Evolutionary conservation across 2,888 invertebrate genomes (phyloP).

Genomic region (Ametastegia equiseti): DNA sequence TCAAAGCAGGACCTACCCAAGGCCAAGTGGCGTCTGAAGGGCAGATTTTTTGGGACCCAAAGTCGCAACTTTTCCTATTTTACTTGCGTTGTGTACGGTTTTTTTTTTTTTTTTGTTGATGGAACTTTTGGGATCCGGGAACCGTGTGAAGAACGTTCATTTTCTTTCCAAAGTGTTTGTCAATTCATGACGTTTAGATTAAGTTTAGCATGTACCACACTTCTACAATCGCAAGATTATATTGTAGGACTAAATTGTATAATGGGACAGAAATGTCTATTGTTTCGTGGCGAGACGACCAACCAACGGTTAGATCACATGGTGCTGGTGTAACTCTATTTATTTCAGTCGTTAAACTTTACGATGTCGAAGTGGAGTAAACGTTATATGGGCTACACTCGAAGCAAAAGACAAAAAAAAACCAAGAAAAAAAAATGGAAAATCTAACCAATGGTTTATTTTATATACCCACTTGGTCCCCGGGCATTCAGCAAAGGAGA

Average conservation of each 20-base stretch:
- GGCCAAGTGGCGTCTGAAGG: background rate
- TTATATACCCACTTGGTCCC: conserved; percentile 31
- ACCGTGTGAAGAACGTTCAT: too few relatives aligned
- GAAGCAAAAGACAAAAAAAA: too few relatives aligned
- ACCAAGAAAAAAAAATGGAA: background rate
- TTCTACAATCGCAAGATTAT: background rate
- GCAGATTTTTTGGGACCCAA: too few relatives aligned
- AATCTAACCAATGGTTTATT: conserved; percentile 39
- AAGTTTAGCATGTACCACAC: background rate
- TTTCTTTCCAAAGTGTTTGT: background rate
- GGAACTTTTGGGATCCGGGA: too few relatives aligned
- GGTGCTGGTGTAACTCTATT: conserved; percentile 31
- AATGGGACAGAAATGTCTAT: conserved; percentile 33
- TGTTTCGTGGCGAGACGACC: conserved; percentile 19
- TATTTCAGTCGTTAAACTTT: conserved; percentile 41
- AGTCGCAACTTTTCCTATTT: too few relatives aligned
- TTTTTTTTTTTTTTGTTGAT: background rate
- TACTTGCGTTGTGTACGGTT: too few relatives aligned
- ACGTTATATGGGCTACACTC: conserved; percentile 4
- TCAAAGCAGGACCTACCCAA: background rate
- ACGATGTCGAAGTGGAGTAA: conserved; percentile 45
- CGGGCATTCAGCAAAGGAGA: conserved; percentile 27
- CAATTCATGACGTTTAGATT: background rate
- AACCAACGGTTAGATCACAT: conserved; percentile 27
- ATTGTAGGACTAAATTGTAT: background rate